Evolutionary conservation across 2,797 vertebrate genomes (phyloP).

Genomic region (Podarcis lilfordi): DNA sequence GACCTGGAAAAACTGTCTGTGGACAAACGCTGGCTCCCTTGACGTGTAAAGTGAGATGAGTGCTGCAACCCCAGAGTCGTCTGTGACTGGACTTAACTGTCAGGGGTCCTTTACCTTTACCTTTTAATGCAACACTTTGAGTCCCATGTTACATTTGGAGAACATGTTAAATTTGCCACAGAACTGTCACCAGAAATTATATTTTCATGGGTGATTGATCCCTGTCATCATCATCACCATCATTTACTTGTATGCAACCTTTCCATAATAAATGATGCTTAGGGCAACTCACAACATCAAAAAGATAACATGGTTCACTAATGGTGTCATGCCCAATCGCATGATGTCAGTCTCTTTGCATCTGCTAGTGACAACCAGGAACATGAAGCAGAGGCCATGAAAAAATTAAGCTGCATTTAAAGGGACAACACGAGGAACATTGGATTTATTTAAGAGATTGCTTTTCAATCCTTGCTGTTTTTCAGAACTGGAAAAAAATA

Average conservation of each 20-base stretch:
- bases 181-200: background rate
- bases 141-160: background rate
- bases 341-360: background rate
- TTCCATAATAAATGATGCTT: too few species aligned
- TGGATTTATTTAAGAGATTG: background rate
- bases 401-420: background rate
- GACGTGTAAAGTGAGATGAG: too few species aligned
- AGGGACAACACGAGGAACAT: background rate
- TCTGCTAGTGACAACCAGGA: background rate
- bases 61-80: too few species aligned
- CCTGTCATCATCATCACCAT: too few species aligned
- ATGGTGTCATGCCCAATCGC: background rate
- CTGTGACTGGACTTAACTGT: too few species aligned
- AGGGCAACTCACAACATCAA: too few species aligned
- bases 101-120: too few species aligned
- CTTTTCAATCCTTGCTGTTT: background rate
- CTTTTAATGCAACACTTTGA: too few species aligned
- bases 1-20: too few species aligned
- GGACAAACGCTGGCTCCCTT: too few species aligned
- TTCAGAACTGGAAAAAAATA: background rate
- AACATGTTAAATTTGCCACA: background rate
- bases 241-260: too few species aligned
- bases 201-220: background rate
- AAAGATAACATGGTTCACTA: too few species aligned
- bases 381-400: background rate